A percentile compares a stretch with the other conserved stretches of the same genome.
Conservation (phyloP, 2,888 invertebrate genomes). For the Polia nebulosa region DNA sequence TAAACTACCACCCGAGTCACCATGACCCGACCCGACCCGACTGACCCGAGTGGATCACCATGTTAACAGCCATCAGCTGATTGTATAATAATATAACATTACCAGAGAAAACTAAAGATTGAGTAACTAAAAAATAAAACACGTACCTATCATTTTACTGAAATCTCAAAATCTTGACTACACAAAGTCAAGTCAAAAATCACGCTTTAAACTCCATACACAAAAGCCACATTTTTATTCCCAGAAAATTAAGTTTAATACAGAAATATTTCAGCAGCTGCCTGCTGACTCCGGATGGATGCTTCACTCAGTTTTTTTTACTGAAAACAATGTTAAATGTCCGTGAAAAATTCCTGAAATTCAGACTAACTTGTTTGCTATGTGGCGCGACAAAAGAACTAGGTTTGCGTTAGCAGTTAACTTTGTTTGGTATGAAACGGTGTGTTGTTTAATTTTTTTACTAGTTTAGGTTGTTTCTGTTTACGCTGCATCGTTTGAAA, state of each 20-base stretch:
- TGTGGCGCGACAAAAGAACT: constrained; percentile 28
- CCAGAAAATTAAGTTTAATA: constrained; percentile 33
- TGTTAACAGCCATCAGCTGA: too few relatives aligned
- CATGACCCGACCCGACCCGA: too few relatives aligned
- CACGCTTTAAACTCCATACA: not conserved
- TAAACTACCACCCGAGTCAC: too few relatives aligned
- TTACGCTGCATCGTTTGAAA: not conserved
- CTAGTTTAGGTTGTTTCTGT: too few relatives aligned
- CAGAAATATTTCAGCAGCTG: constrained; percentile 54
- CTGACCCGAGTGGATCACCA: too few relatives aligned
- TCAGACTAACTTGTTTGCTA: constrained; percentile 30
- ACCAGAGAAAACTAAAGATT: too few relatives aligned
- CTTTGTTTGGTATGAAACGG: constrained; percentile 7
- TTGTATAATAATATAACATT: too few relatives aligned
- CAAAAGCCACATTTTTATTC: constrained; percentile 1
- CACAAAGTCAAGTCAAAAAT: not conserved
- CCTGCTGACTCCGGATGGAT: constrained; percentile 22
- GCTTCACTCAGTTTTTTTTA: constrained; percentile 45
- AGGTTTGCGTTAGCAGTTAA: constrained; percentile 7
- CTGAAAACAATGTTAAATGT: constrained; percentile 35
- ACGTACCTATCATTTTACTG: too few relatives aligned
- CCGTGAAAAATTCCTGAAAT: constrained; percentile 25
- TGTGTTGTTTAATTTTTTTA: constrained; percentile 2
- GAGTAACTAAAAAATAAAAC: too few relatives aligned
- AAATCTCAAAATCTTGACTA: not conserved